These are phyloP conservation scores for Agonopterix arenella DNA, from an alignment of 2,888 invertebrate genomes.

Conservation along the genomic window DNA sequence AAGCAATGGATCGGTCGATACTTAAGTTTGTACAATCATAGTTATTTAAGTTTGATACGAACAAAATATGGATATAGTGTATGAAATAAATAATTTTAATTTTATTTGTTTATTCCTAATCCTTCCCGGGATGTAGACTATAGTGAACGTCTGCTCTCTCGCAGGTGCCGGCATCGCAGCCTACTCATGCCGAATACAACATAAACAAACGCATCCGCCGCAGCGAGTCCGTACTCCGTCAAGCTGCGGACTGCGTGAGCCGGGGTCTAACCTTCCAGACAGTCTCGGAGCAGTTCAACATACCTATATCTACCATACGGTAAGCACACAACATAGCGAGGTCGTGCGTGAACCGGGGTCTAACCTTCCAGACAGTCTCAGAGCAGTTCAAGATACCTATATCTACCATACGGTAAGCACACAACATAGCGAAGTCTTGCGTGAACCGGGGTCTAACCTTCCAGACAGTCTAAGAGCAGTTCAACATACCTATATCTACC, in stretches of 20 bases:
- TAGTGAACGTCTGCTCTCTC: slow-evolving; percentile 1
- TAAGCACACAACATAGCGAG: slow-evolving; percentile 56
- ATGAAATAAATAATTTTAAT: no score
- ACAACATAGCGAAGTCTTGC: slow-evolving; percentile 78
- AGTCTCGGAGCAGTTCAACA: slow-evolving; percentile 90
- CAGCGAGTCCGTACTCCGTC: slow-evolving; percentile 85
- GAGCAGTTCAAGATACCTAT: slow-evolving; percentile 93
- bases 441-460: slow-evolving; percentile 27
- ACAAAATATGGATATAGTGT: no score
- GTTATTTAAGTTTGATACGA: no score
- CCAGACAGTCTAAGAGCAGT: slow-evolving; percentile 91
- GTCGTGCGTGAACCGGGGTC: slow-evolving; percentile 88
- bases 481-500: slow-evolving; percentile 91
- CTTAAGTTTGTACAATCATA: no score
- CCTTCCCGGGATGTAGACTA: no score
- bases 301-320: slow-evolving; percentile 90
- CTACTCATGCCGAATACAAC: slow-evolving; percentile 46
- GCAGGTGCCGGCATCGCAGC: slow-evolving; percentile 16
- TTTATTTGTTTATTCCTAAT: no score
- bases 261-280: slow-evolving; percentile 92
- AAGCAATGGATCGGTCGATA: no score
- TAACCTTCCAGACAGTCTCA: slow-evolving; percentile 91
- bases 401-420: slow-evolving; percentile 82
- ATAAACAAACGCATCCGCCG: slow-evolving; percentile 80
- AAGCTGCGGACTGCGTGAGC: slow-evolving; percentile 91